Conservation (phyloP, 2,113 vertebrate species). For the Sebastes schlegelii region DNA sequence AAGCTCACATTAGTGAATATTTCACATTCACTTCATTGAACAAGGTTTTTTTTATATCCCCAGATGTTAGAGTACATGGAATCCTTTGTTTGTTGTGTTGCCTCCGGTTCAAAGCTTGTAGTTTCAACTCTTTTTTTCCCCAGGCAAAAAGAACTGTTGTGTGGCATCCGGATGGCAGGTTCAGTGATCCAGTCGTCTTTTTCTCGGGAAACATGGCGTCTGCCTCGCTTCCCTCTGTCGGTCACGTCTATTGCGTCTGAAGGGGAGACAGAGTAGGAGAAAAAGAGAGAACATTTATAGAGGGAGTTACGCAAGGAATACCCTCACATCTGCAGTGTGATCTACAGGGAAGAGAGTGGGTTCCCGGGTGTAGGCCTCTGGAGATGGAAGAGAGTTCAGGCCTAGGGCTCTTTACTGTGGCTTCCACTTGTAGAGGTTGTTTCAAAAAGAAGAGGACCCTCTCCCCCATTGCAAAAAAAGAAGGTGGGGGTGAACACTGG, state of each 20-base stretch:
- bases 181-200: slow-evolving; percentile 30
- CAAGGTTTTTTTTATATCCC: neutral
- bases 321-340: slow-evolving; percentile 17
- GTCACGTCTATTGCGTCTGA: slow-evolving; percentile 10
- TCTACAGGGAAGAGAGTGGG: slow-evolving; percentile 18
- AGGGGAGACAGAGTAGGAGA: neutral
- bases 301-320: neutral
- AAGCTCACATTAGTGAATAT: neutral
- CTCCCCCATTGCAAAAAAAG: neutral
- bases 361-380: neutral
- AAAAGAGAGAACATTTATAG: neutral
- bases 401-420: slow-evolving; percentile 7
- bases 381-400: slow-evolving; percentile 11
- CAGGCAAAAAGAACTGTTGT: slow-evolving; percentile 27
- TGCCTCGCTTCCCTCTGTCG: slow-evolving; percentile 6
- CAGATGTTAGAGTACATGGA: slow-evolving; percentile 13
- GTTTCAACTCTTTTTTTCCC: slow-evolving; percentile 32
- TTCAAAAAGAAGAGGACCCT: neutral
- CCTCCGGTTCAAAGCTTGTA: slow-evolving; percentile 9
- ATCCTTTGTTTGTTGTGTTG: slow-evolving; percentile 12
- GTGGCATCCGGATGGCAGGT: slow-evolving; percentile 28
- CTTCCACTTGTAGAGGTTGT: neutral
- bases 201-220: slow-evolving; percentile 14
- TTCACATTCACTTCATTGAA: slow-evolving; percentile 3
- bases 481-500: neutral